Percentiles rank a stretch among this genome's conserved stretches.
These are phyloP conservation scores for Donacobius atricapilla DNA, from an alignment of 2,113 vertebrate species.

Conservation along the genomic window DNA sequence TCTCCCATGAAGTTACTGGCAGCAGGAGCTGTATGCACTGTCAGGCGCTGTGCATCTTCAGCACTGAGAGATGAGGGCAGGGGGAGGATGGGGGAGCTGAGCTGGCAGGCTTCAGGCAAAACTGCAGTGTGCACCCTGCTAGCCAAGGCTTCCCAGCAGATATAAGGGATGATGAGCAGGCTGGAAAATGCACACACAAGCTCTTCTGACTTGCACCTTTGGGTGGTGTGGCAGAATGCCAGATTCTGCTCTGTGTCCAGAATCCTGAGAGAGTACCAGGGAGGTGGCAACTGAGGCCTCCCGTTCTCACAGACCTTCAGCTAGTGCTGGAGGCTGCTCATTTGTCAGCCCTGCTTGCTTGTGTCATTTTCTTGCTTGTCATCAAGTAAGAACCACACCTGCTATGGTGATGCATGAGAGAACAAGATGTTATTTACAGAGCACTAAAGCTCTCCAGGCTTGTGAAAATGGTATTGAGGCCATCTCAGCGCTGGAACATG, in stretches of 20 bases:
- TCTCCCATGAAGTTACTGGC: neutral
- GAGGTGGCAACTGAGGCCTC: neutral
- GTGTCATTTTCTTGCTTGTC: neutral
- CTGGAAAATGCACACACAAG: neutral
- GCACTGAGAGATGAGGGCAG: neutral
- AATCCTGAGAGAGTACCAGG: neutral
- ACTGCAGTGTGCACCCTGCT: neutral
- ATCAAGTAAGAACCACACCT: neutral
- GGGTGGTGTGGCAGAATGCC: neutral
- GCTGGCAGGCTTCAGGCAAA: neutral
- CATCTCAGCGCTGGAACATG: fast-evolving
- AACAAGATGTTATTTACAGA: neutral
- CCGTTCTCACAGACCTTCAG: neutral
- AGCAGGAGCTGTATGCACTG: neutral
- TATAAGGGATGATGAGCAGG: neutral
- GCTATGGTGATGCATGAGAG: neutral
- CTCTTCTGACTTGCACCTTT: neutral
- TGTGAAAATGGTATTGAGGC: neutral
- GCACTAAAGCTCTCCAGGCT: neutral
- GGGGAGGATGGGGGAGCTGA: neutral
- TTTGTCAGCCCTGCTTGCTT: neutral
- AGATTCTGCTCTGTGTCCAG: neutral
- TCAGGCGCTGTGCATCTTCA: neutral
- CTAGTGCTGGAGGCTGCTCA: neutral
- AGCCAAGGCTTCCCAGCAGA: neutral